A percentile compares a stretch with the other conserved stretches of the same genome.
Evolutionary conservation across 2,888 invertebrate species (phyloP).

Genomic region (Patella caerulea): DNA sequence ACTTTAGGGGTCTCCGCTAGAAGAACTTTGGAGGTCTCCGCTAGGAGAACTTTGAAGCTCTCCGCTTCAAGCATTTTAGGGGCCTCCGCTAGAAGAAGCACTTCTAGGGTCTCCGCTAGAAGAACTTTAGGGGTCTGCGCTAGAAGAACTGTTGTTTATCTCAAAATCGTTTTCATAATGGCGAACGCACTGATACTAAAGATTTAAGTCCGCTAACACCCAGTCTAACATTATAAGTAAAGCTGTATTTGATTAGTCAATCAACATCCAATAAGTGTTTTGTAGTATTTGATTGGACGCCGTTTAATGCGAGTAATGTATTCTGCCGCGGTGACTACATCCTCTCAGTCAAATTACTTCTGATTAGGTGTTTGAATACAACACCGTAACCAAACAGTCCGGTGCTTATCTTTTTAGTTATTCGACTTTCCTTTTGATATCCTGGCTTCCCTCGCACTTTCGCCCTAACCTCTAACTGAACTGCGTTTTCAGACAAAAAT

Average conservation of each 20-base stretch:
- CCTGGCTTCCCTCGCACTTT: neutral
- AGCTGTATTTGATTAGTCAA: slow-evolving; percentile 1
- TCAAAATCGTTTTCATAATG: too few species aligned
- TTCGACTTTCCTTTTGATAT: neutral
- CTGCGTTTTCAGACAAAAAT: neutral
- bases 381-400: slow-evolving; percentile 1
- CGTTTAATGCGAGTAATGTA: neutral
- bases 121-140: too few species aligned
- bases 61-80: too few species aligned
- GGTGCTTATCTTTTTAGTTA: slow-evolving; percentile 9
- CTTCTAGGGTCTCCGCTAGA: too few species aligned
- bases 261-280: neutral
- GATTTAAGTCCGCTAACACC: too few species aligned
- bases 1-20: too few species aligned
- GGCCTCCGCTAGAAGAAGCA: too few species aligned
- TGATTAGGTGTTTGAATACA: neutral
- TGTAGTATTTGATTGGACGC: neutral
- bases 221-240: neutral
- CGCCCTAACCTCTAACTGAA: neutral
- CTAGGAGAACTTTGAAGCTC: too few species aligned
- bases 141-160: too few species aligned
- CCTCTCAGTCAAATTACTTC: neutral
- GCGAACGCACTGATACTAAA: too few species aligned
- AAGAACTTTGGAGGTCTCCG: too few species aligned
- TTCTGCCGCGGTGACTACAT: neutral